These are phyloP conservation scores for Calyptommatus sinebrachiatus DNA, from an alignment of 2,113 vertebrate species.

Conservation along the genomic window DNA sequence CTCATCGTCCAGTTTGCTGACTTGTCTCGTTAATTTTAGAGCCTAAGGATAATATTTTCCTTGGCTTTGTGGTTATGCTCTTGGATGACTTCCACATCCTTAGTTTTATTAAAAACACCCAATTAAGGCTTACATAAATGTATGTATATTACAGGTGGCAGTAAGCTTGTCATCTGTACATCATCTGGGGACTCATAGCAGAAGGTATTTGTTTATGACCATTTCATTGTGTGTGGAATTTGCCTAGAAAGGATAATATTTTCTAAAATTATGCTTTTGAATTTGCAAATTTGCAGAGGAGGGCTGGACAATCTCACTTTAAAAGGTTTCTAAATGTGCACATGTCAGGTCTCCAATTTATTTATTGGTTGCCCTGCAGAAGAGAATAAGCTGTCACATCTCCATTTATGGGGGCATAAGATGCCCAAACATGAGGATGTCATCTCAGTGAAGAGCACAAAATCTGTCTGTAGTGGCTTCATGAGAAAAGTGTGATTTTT, in stretches of 20 bases:
- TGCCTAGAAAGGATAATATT: not conserved
- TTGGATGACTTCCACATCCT: not conserved
- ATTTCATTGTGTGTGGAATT: not conserved
- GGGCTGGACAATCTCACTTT: no score
- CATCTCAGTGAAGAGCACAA: no score
- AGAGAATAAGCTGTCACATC: no score
- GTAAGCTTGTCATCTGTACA: not conserved
- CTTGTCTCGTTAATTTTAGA: not conserved
- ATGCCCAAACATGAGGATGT: no score
- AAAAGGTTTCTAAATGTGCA: no score
- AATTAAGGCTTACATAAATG: not conserved
- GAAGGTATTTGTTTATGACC: not conserved
- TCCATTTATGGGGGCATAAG: no score
- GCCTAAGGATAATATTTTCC: not conserved
- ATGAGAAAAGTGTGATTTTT: no score
- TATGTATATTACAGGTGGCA: not conserved
- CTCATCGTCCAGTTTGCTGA: not conserved
- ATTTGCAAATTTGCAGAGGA: not conserved
- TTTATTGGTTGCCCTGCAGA: no score
- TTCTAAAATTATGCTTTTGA: not conserved
- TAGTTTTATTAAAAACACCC: not conserved
- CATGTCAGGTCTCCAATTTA: no score
- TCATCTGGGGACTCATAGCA: not conserved
- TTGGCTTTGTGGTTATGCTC: not conserved
- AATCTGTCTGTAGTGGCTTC: no score